Conservation (phyloP, 1,140 invertebrate genomes). For the Pogonognathellus flavescens region DNA sequence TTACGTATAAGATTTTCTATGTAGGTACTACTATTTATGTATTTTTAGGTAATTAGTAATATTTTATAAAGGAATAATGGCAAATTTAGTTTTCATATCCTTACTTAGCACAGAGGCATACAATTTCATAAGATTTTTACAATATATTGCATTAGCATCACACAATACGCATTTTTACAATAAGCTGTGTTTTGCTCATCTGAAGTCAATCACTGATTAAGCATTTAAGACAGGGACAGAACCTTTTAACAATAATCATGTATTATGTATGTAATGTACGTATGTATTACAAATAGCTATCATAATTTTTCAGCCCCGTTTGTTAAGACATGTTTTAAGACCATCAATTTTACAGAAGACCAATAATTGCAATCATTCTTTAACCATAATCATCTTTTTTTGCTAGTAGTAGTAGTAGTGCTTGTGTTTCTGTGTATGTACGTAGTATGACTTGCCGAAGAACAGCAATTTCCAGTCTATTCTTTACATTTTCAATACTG, state of each 20-base stretch:
- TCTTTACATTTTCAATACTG: conserved; percentile 50
- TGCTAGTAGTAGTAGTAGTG: conserved; percentile 7
- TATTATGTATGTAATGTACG: conserved; percentile 5
- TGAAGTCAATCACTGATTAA: not conserved
- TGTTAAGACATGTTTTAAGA: conserved; percentile 39
- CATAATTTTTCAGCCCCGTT: conserved; percentile 1
- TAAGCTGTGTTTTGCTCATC: not conserved
- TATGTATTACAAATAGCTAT: not conserved
- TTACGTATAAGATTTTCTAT: no score
- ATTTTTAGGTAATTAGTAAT: no score
- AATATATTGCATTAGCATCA: not conserved
- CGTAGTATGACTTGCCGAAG: conserved; percentile 28
- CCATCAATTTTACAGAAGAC: conserved; percentile 31
- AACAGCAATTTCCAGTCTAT: conserved; percentile 32
- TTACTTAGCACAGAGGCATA: no score
- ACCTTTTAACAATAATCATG: not conserved
- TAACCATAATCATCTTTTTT: conserved; percentile 14
- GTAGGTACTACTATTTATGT: no score
- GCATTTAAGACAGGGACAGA: no score
- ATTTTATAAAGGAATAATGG: no score
- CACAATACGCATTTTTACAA: not conserved
- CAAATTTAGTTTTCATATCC: no score
- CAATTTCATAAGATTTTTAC: no score
- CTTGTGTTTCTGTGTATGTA: no score
- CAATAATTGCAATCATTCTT: conserved; percentile 34